Evolutionary conservation across 2,888 invertebrate species (phyloP), one percentile per base, ranked within the genome.

Genomic region (Capitulum mitella): DNA sequence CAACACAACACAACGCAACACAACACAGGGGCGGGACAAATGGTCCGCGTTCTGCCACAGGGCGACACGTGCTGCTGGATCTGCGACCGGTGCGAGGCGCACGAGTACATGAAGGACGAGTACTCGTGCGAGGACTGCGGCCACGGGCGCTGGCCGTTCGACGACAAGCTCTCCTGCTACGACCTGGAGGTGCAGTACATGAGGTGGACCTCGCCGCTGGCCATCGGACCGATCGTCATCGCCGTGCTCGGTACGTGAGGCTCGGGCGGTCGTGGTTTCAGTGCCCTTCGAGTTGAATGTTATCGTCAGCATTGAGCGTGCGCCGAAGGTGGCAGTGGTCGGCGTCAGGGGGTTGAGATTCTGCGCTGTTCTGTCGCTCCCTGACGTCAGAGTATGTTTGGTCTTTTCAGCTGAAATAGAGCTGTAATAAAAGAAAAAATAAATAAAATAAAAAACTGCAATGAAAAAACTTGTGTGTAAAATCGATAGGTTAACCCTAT

Each of bases 1-100:
- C 5, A 19, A 14, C 58, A 8, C 19, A n/a, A 6, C n/a, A 3
- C 43, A 43, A 12, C 12, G 43, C 12, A 43, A 43, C 43, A n/a
- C n/a, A n/a, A n/a, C n/a, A n/a, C n/a, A n/a, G n/a, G n/a, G n/a
- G n/a, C 43, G 43, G 43, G 43, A 43, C 43, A 8, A 43, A 43
- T 43, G 6, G n/a, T 43, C 5, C 12, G 43, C 43, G 5, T 12
- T 12, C 43, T n/a, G 58, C 29, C 8, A 29, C 83, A 87, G 86
- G 90, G 90, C 16, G 90, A 91, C 84, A 89, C 89, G 76, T 92
- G 92, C 85, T 92, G 92, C 85, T 92, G 93, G 93, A 90, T 91
- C 37, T 93, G 92, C 84, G 90, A 91, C 83, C 89, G 88, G 79
- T 92, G 93, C 84, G 89, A 90, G 83, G 88, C 89, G 14, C 90